Base-by-base conservation (phyloP, 2,797 vertebrate species). In the Leontocebus nigricollis region DNA sequence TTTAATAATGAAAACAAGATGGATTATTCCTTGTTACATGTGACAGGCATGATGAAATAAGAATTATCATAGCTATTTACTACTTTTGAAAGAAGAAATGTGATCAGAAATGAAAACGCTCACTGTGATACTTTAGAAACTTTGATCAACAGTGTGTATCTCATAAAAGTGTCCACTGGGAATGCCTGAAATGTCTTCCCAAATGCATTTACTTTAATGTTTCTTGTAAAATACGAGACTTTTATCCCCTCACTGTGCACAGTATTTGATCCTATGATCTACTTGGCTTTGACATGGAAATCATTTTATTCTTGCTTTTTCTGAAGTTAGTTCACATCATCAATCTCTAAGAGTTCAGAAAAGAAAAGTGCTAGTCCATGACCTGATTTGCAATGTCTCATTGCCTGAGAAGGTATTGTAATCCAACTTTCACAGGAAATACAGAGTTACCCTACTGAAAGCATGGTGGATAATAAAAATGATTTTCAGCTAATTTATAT, bases 11-110 rank as follows among this genome's bases (percentile, higher is more conserved):
- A 86, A 98, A 97, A 84, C 77, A 94, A 97, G 80, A 97, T 94
- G 4, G 90, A 95, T 96, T 93, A 46, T 91, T 12, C 36, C 86
- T 95, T 98, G 90, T 95, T 97, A 82, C 73, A 50, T 48, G 36
- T 87, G 97, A 77, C n/a, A 89, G 55, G 7, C 79, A 75, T 87
- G 79, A 92, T 98, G 67, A 92, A 96, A 27, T 93, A 97, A 87
- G 72, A 94, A 96, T 98, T 98, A 98, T 96, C 97, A 97, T 94
- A 92, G 93, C 33, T 94, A 93, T 98, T 98, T 97, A 93, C 94
- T 87, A 73, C 97, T 97, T 98, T 93, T 82, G 67, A 77, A 97
- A 90, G 36, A 96, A 97, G 46, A 50, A 89, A 93, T 95, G 41
- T 70, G 89, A 82, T 88, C 87, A 83, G 87, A 98, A 96, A 75